Base-by-base conservation (phyloP, 2,113 vertebrate species). In the Oncorhynchus nerka region DNA sequence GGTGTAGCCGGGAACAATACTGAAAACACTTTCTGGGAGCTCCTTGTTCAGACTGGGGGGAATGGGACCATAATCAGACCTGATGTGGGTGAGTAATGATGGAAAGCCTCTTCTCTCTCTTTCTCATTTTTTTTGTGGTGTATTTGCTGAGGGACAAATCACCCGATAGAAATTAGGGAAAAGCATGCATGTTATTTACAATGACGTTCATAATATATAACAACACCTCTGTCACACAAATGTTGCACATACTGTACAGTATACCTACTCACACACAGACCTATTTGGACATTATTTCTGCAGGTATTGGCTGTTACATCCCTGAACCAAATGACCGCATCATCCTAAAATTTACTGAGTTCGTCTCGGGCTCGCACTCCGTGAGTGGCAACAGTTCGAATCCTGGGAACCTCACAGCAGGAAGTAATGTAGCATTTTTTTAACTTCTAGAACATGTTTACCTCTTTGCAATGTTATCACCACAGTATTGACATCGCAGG, bases 21-120 rank as follows among this genome's bases (percentile, higher is more conserved):
- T 32, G 20, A 19, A 9, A 48, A 28, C 3, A 68, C 71, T n/a
- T 73, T 68, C 71, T 78, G 76, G 76, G 70, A 73, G 76, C 9
- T 73, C 48, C 51, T 78, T 49, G 76, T 55, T 59, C 16, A 57
- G 64, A 55, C 51, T 19, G 6, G 26, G 7, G 1, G 0, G 22
- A 34, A 72, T 59, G 76, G 65, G 12, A 78, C 62, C 11, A 73
- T 39, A 26, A 57, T 73, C 48, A 68, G n/a, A 11, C 26, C 76
- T 68, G 48, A 78, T 59, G 70, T 68, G 24, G 76, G 76, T 78
- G 76, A 78, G 76, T 78, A 28, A 39, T 8, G 4, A 20, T 59
- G 15, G 5, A 45, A 28, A 45, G 2, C 34, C 6, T 34, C 34
- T 7, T 34, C 49, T 51, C 49, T 55, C 51, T 55, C 51, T 19